phyloP scores from a whole-genome alignment of 2,888 invertebrate genomes.

The Carcina quercana region DNA sequence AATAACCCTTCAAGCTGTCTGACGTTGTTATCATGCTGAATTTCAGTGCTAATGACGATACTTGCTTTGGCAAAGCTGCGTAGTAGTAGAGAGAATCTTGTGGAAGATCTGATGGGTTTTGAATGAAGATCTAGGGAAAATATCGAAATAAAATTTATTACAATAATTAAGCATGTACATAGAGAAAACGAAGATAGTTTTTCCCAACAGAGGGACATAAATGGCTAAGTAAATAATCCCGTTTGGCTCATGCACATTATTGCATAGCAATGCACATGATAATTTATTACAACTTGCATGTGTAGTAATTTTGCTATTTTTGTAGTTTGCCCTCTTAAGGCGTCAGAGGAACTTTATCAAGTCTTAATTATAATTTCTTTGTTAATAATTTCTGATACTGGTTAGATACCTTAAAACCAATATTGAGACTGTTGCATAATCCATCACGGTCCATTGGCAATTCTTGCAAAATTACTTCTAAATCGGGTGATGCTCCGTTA shows the following conservation, averaged over 20 bases:
- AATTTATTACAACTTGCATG: background rate
- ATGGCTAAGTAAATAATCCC: too few species aligned
- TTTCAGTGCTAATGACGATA: slow-evolving; percentile 34
- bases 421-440: slow-evolving; percentile 22
- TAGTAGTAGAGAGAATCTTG: slow-evolving; percentile 34
- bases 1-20: slow-evolving; percentile 19
- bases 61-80: slow-evolving; percentile 24
- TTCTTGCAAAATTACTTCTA: slow-evolving; percentile 22
- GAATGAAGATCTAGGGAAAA: slow-evolving; percentile 33
- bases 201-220: too few species aligned
- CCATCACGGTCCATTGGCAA: slow-evolving; percentile 16
- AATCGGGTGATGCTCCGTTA: slow-evolving; percentile 24
- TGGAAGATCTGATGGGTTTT: slow-evolving; percentile 40
- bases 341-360: background rate
- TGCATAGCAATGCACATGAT: background rate
- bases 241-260: background rate
- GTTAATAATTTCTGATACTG: background rate
- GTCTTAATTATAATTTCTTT: background rate
- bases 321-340: background rate
- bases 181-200: too few species aligned
- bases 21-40: slow-evolving; percentile 27
- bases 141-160: background rate
- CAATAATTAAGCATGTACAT: too few species aligned
- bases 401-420: slow-evolving; percentile 30
- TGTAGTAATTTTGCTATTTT: background rate